phyloP scores from a whole-genome alignment of 2,113 vertebrate genomes.

The Shinisaurus crocodilurus region DNA sequence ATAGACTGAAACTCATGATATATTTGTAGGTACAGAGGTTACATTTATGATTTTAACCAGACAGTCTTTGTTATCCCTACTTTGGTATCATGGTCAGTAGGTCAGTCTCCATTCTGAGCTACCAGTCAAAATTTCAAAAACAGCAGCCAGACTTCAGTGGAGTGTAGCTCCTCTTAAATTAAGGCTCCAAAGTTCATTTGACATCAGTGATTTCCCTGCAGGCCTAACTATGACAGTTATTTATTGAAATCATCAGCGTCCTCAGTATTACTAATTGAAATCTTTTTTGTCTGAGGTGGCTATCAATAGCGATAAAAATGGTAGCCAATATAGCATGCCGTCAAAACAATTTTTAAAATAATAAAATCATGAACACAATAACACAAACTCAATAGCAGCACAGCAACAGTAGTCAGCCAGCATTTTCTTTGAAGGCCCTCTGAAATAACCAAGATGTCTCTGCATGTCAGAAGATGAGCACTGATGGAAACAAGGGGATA shows the following conservation, averaged over 20 bases:
- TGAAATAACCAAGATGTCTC: no score
- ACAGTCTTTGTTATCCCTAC: not conserved
- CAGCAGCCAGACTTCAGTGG: not conserved
- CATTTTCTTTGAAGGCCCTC: no score
- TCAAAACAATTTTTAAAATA: no score
- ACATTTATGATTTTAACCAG: not conserved
- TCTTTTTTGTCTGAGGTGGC: not conserved
- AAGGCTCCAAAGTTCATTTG: not conserved
- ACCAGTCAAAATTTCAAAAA: not conserved
- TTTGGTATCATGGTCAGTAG: not conserved
- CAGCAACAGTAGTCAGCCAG: no score
- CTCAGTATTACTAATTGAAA: not conserved
- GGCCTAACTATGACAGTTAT: not conserved
- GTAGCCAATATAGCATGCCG: no score
- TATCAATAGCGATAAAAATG: not conserved
- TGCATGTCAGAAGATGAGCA: no score
- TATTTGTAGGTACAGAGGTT: not conserved
- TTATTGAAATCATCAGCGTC: not conserved
- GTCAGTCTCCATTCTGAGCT: not conserved
- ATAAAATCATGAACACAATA: no score
- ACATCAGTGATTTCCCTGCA: not conserved
- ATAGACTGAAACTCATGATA: no score
- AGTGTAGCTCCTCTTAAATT: not conserved
- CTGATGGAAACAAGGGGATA: no score
- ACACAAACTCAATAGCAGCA: no score